A percentile compares a stretch with the other conserved stretches of the same genome.
These are phyloP conservation scores for Varecia variegata DNA, from an alignment of 2,797 vertebrate species.

Conservation along the genomic window DNA sequence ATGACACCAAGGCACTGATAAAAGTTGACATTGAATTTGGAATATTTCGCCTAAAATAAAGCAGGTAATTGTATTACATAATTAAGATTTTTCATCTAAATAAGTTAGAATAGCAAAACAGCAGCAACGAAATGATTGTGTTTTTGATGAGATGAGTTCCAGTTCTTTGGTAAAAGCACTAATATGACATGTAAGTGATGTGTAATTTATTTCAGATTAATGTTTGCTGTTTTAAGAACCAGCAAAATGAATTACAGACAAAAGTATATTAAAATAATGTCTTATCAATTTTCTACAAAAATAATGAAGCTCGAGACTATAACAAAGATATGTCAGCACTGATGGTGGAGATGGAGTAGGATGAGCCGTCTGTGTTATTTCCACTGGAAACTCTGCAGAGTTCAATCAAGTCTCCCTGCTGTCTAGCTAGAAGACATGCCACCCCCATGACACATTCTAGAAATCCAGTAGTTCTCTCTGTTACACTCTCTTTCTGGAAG, in stretches of 20 bases:
- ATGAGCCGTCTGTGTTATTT: neutral
- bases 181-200: neutral
- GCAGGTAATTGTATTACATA: neutral
- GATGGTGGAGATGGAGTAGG: neutral
- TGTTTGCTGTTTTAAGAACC: neutral
- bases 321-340: neutral
- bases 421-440: neutral
- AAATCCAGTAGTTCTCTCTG: neutral
- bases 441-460: rapidly evolving
- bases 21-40: neutral
- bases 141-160: neutral
- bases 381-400: neutral
- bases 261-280: neutral
- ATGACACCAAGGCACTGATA: neutral
- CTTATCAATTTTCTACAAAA: neutral
- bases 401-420: neutral
- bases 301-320: neutral
- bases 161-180: neutral
- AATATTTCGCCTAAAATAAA: neutral
- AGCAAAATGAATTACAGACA: neutral
- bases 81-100: constrained; percentile 18
- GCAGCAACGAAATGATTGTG: neutral
- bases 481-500: neutral
- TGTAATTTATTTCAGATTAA: constrained; percentile 8
- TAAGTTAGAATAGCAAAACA: neutral